These are phyloP conservation scores for Cephus rjabovi DNA, from an alignment of 2,888 invertebrate genomes.

Conservation along the genomic window DNA sequence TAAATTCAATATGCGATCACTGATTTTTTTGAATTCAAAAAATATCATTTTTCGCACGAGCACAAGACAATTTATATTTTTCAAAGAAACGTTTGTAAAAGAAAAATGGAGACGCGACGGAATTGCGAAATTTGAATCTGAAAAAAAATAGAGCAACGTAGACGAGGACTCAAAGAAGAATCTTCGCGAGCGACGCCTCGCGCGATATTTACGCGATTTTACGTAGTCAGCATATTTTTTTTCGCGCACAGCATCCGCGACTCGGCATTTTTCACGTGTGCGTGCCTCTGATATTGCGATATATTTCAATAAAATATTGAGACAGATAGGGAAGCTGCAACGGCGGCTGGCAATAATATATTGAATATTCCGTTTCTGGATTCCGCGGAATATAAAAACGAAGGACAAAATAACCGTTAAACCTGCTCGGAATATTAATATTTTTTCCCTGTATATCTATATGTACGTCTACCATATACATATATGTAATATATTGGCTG, in stretches of 20 bases:
- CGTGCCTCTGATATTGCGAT: constrained; percentile 47
- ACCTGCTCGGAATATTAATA: constrained; percentile 26
- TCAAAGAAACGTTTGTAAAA: too few relatives aligned
- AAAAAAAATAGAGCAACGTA: too few relatives aligned
- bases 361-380: constrained; percentile 49
- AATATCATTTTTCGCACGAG: neutral
- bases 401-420: constrained; percentile 49
- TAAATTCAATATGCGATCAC: neutral
- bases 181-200: too few relatives aligned
- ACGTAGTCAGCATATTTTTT: constrained; percentile 1
- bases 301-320: constrained; percentile 60
- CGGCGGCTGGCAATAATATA: constrained; percentile 48
- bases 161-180: too few relatives aligned
- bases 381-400: constrained; percentile 44
- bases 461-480: neutral
- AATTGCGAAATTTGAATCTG: neutral
- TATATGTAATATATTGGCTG: too few relatives aligned
- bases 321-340: constrained; percentile 39
- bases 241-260: constrained; percentile 16
- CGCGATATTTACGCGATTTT: too few relatives aligned
- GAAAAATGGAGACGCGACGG: neutral
- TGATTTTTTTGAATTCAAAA: neutral
- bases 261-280: constrained; percentile 26
- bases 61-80: neutral
- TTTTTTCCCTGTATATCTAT: constrained; percentile 11